These are phyloP conservation scores for Artemisiospiza belli DNA, from an alignment of 2,113 vertebrate genomes.

Conservation along the genomic window DNA sequence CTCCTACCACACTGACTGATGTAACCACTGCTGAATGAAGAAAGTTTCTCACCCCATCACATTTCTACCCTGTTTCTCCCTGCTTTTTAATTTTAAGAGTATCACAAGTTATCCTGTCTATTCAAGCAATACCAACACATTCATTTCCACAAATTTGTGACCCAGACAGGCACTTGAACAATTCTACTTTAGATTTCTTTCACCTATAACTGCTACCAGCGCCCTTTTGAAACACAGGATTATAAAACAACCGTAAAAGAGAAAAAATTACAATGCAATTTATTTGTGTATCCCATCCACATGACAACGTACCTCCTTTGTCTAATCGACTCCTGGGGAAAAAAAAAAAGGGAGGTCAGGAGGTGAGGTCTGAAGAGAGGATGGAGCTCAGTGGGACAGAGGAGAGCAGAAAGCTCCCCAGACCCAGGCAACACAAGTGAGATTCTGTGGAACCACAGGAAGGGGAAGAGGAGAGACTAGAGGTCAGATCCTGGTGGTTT, in stretches of 20 bases:
- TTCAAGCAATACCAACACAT: not conserved
- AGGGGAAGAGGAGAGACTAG: conserved; percentile 48
- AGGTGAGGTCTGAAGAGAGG: conserved; percentile 49
- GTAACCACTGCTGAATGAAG: not conserved
- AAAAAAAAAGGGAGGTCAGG: not conserved
- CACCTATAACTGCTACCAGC: not conserved
- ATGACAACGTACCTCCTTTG: conserved; percentile 42
- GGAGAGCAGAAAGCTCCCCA: conserved; percentile 29
- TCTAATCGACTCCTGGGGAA: not conserved
- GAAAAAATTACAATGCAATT: conserved; percentile 4
- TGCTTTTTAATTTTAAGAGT: not conserved
- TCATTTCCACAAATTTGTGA: not conserved
- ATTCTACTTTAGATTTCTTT: not conserved
- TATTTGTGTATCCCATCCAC: conserved; percentile 1
- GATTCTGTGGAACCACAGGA: conserved; percentile 57
- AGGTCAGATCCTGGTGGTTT: conserved; percentile 47
- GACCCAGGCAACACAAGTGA: conserved; percentile 10
- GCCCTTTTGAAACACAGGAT: not conserved
- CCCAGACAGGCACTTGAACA: not conserved
- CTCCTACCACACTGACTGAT: not conserved
- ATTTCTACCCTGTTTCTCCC: not conserved
- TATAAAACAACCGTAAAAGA: not conserved
- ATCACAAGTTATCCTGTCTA: not conserved
- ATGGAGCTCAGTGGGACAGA: conserved; percentile 60
- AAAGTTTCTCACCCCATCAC: not conserved